These are phyloP conservation scores for Corvus hawaiiensis DNA, from an alignment of 2,113 vertebrate species.

Conservation along the genomic window DNA sequence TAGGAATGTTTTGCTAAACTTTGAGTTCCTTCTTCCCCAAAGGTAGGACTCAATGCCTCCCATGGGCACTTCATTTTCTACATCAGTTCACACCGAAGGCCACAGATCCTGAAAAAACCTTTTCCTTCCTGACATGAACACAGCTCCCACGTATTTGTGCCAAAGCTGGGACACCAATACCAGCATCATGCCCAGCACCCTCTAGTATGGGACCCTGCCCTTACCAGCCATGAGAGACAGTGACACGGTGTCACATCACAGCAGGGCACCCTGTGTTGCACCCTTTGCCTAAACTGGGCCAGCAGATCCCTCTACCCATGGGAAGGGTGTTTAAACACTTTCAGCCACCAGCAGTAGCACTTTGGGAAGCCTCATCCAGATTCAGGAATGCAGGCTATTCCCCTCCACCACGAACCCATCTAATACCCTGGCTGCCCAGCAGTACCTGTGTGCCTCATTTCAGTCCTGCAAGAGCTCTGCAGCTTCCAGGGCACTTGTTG, in stretches of 20 bases:
- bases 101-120: fast-evolving
- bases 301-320: background rate
- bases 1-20: slow-evolving; percentile 3
- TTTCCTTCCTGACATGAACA: background rate
- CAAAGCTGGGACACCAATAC: background rate
- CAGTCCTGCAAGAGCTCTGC: background rate
- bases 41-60: background rate
- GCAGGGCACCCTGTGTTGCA: background rate
- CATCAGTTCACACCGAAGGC: background rate
- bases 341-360: background rate
- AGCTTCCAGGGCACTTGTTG: background rate
- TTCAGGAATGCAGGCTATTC: background rate
- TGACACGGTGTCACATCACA: background rate
- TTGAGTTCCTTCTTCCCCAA: background rate
- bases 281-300: background rate
- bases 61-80: background rate
- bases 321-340: fast-evolving
- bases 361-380: background rate
- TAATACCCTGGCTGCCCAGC: background rate
- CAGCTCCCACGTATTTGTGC: background rate
- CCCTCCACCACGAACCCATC: fast-evolving
- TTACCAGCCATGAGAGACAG: background rate
- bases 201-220: background rate
- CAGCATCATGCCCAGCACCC: background rate
- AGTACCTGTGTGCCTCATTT: background rate